Percentiles rank a stretch among this genome's conserved stretches.
phyloP scores from a whole-genome alignment of 1,140 invertebrate genomes.

The Caenorhabditis briggsae region DNA sequence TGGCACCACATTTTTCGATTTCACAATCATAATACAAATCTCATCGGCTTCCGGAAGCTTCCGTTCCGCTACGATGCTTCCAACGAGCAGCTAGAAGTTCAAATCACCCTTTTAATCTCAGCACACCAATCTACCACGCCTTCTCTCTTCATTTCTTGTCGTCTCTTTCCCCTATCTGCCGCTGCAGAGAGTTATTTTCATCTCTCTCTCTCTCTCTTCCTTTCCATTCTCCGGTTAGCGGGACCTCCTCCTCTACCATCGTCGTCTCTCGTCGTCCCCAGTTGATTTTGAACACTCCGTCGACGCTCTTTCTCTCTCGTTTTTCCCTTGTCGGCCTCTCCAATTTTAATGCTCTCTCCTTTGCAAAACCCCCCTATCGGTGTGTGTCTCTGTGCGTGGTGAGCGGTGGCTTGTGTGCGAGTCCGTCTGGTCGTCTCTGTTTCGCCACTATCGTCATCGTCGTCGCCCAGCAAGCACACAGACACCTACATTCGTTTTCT shows the following conservation, averaged over 20 bases:
- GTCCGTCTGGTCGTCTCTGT: background rate
- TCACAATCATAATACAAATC: too few relatives aligned
- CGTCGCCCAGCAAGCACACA: background rate
- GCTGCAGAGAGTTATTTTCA: conserved; percentile 14
- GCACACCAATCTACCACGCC: background rate
- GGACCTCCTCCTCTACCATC: background rate
- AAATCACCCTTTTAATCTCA: background rate
- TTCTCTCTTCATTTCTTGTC: background rate
- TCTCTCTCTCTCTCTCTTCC: background rate
- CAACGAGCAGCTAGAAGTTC: too few relatives aligned
- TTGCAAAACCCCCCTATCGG: background rate
- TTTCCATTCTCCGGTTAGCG: background rate
- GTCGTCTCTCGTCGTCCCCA: background rate
- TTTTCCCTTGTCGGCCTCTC: background rate
- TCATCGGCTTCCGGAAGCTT: too few relatives aligned
- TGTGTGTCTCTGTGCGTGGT: conserved; percentile 14
- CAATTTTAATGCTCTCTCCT: background rate
- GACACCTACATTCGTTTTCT: background rate
- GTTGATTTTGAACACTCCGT: background rate
- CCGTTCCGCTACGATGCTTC: too few relatives aligned
- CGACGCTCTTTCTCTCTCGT: background rate
- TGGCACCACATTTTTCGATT: too few relatives aligned
- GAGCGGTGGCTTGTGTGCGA: background rate
- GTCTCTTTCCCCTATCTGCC: background rate
- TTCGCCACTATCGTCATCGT: background rate